phyloP scores from a whole-genome alignment of 1,140 invertebrate genomes.

The Drosophila carrolli region DNA sequence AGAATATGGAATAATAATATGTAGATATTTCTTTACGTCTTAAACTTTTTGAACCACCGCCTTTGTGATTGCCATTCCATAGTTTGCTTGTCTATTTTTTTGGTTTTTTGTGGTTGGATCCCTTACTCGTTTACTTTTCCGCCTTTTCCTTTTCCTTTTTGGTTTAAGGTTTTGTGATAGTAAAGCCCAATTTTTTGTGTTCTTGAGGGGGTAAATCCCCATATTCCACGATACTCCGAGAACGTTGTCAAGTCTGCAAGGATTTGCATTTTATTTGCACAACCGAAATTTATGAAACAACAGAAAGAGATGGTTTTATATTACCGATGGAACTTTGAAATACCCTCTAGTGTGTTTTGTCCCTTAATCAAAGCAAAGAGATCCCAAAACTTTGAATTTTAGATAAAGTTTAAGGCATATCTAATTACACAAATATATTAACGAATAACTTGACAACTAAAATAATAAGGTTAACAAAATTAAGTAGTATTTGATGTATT shows the following conservation, averaged over 20 bases:
- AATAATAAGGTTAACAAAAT: too few species aligned
- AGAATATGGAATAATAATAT: too few species aligned
- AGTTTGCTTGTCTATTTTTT: conserved; percentile 39
- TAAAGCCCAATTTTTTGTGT: conserved; percentile 60
- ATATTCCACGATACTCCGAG: conserved; percentile 10
- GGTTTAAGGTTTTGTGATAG: conserved; percentile 44
- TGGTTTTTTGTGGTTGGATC: conserved; percentile 21
- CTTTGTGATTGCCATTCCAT: conserved; percentile 26
- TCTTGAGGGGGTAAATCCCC: conserved; percentile 21
- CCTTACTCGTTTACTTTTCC: conserved; percentile 19
- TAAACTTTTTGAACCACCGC: conserved; percentile 14
- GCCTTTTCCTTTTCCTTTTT: conserved; percentile 12
- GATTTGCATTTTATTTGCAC: conserved; percentile 68
- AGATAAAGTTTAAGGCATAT: too few species aligned
- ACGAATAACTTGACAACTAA: too few species aligned
- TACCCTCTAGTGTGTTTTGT: neutral
- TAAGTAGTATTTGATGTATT: too few species aligned
- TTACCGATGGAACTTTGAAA: neutral
- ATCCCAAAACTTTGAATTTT: too few species aligned
- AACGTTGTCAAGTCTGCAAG: conserved; percentile 70
- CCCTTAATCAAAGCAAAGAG: neutral
- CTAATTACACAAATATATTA: too few species aligned
- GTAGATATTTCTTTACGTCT: neutral
- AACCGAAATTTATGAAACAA: conserved; percentile 28
- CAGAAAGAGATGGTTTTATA: neutral